These are phyloP conservation scores for Siphamia tubifer DNA, from an alignment of 2,113 vertebrate genomes.

Conservation along the genomic window DNA sequence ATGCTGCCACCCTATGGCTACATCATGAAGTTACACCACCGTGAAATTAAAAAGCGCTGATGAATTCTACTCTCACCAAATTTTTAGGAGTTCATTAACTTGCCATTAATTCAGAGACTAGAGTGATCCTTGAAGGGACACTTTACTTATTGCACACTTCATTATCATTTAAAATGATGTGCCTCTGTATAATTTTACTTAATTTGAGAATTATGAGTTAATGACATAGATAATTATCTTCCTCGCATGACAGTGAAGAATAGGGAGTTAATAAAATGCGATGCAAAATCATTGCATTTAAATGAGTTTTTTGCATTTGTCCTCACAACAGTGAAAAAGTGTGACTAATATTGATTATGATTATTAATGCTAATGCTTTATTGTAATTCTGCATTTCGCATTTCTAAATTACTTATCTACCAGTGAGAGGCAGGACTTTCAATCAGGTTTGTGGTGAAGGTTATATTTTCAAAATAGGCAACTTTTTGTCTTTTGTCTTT, in stretches of 20 bases:
- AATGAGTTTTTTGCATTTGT: background rate
- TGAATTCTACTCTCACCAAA: background rate
- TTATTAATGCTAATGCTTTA: background rate
- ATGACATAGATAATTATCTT: background rate
- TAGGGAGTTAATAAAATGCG: background rate
- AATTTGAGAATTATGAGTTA: background rate
- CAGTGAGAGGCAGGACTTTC: too few species aligned
- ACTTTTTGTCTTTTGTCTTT: too few species aligned
- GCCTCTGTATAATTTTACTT: background rate
- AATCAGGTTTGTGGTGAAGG: too few species aligned
- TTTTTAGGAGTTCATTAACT: background rate
- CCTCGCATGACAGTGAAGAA: background rate
- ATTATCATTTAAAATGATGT: background rate
- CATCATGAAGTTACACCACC: background rate
- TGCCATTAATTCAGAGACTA: background rate
- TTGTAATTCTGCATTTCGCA: too few species aligned
- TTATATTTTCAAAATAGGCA: too few species aligned
- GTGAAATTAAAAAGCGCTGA: background rate
- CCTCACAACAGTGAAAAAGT: background rate
- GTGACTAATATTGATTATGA: background rate
- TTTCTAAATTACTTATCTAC: too few species aligned
- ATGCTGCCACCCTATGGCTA: slow-evolving; percentile 52
- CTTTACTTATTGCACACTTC: background rate
- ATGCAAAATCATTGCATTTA: background rate
- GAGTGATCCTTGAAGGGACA: background rate